Percentiles rank a stretch among this genome's conserved stretches.
Conservation (phyloP, 2,888 invertebrate species). For the Eupithecia insigniata region DNA sequence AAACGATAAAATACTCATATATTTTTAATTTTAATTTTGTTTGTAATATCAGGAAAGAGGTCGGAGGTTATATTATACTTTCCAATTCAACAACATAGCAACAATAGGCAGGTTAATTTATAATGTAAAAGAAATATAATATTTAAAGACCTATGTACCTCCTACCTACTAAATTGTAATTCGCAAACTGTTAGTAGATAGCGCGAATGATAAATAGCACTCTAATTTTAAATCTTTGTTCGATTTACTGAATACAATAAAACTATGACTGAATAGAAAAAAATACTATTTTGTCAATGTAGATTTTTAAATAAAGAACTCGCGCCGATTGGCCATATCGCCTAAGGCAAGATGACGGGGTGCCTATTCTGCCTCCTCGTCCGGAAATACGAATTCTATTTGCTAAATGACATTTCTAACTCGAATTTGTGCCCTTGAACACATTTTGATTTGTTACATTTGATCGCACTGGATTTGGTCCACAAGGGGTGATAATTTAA, state of each 20-base stretch:
- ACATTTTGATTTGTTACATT: constrained; percentile 26
- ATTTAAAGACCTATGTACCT: neutral
- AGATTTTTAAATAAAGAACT: constrained; percentile 74
- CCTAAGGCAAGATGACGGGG: constrained; percentile 80
- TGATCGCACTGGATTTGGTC: constrained; percentile 6
- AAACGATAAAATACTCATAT: neutral
- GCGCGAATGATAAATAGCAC: neutral
- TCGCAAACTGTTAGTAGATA: neutral
- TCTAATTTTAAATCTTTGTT: constrained; percentile 47
- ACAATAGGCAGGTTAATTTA: no score
- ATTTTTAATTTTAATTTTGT: neutral
- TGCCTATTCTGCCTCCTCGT: constrained; percentile 71
- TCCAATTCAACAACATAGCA: neutral
- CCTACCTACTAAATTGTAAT: no score
- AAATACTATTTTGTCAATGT: constrained; percentile 64
- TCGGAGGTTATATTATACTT: neutral
- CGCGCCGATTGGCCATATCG: constrained; percentile 73
- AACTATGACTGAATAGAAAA: constrained; percentile 63
- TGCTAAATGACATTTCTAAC: constrained; percentile 69
- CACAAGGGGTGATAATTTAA: neutral
- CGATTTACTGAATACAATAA: constrained; percentile 66
- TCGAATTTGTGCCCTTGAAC: constrained; percentile 48
- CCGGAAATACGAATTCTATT: constrained; percentile 79
- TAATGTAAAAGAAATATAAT: neutral
- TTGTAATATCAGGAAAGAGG: neutral